Conservation (phyloP, 2,888 invertebrate genomes). For the Oscheius myriophilus region DNA sequence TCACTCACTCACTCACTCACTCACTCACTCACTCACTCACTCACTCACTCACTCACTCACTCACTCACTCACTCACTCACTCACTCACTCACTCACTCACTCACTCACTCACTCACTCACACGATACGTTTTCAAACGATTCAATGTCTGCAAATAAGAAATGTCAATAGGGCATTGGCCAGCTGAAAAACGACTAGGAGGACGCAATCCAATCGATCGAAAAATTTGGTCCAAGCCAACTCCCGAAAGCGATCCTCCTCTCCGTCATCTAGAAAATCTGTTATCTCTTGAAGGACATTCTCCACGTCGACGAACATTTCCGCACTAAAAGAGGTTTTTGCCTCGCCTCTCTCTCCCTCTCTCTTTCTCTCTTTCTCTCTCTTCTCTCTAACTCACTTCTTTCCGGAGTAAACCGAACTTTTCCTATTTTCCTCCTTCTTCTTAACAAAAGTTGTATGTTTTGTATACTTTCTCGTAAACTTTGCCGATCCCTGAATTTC, state of each 20-base stretch:
- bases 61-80: no score
- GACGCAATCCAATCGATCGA: slow-evolving; percentile 50
- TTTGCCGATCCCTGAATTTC: slow-evolving; percentile 22
- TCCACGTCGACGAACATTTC: slow-evolving; percentile 9
- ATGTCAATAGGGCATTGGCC: slow-evolving; percentile 22
- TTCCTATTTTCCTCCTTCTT: slow-evolving; percentile 9
- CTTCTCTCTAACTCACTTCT: not conserved
- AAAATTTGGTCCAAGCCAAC: slow-evolving; percentile 47
- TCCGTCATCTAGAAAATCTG: slow-evolving; percentile 32
- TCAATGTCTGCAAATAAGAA: slow-evolving; percentile 20
- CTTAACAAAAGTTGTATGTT: slow-evolving; percentile 6
- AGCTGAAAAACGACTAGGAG: slow-evolving; percentile 46
- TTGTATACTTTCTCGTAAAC: slow-evolving; percentile 17
- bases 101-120: no score
- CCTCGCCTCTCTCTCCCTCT: not conserved
- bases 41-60: no score
- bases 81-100: no score
- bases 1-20: no score
- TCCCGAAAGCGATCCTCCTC: slow-evolving; percentile 43
- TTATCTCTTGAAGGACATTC: slow-evolving; percentile 6
- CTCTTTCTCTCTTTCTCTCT: not conserved
- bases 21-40: no score
- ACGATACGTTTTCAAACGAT: not conserved
- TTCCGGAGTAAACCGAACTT: not conserved
- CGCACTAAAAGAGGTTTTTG: slow-evolving; percentile 5